Conservation (phyloP, 2,797 vertebrate genomes). For the Masticophis lateralis region DNA sequence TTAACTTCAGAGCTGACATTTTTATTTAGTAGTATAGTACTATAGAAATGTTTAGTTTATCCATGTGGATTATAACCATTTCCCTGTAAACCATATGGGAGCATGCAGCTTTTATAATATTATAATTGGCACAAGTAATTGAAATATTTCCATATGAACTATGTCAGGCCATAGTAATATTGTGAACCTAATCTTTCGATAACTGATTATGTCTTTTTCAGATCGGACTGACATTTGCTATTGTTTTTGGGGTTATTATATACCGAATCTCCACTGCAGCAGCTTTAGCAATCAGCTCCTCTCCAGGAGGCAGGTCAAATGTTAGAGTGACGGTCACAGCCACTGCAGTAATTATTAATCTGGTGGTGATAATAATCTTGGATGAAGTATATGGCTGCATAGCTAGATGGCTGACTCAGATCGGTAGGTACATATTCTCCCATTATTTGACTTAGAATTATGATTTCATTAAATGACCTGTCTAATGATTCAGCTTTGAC, state of each 20-base stretch:
- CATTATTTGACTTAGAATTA: fast-evolving
- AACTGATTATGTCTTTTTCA: slow-evolving; percentile 47
- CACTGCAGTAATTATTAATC: slow-evolving; percentile 92
- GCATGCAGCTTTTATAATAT: background rate
- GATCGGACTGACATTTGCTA: slow-evolving; percentile 86
- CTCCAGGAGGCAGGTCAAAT: slow-evolving; percentile 80
- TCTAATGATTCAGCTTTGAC: background rate
- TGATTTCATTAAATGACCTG: background rate
- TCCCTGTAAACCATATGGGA: background rate
- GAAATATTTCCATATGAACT: background rate
- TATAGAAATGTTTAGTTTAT: background rate
- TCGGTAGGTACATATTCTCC: slow-evolving; percentile 72
- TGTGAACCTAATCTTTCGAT: background rate
- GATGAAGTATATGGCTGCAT: slow-evolving; percentile 90
- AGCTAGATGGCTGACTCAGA: slow-evolving; percentile 87
- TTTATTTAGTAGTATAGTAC: background rate
- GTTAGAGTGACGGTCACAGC: slow-evolving; percentile 92
- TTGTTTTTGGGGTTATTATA: slow-evolving; percentile 93
- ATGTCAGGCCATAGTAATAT: background rate
- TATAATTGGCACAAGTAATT: background rate
- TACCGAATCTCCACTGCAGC: slow-evolving; percentile 92
- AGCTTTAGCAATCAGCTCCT: slow-evolving; percentile 85
- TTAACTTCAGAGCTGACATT: background rate
- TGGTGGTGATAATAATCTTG: slow-evolving; percentile 93
- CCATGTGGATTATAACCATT: background rate